Evolutionary conservation across 2,797 vertebrate species (phyloP).

Genomic region (Spheniscus humboldti): DNA sequence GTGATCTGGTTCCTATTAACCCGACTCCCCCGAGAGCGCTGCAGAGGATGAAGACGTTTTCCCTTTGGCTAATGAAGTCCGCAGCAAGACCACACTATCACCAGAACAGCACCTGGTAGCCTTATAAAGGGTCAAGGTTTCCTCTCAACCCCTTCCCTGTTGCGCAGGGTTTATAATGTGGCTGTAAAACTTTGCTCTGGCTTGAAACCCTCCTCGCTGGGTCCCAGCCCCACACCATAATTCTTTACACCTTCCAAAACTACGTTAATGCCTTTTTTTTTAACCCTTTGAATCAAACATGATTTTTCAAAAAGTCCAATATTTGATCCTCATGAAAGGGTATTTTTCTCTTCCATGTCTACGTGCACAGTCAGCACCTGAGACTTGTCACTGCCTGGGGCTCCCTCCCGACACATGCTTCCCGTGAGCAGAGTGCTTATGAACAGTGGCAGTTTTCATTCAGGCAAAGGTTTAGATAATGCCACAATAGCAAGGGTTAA

Average conservation of each 20-base stretch:
- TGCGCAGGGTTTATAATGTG: neutral
- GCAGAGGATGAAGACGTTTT: neutral
- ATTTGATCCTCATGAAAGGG: neutral
- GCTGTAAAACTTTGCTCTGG: neutral
- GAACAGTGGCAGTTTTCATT: neutral
- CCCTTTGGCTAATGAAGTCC: conserved; percentile 5
- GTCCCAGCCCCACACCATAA: neutral
- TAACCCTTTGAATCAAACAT: neutral
- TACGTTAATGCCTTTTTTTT: accelerated
- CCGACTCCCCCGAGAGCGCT: neutral
- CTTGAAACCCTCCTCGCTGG: neutral
- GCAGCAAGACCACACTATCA: neutral
- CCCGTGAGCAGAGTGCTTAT: accelerated
- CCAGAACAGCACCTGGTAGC: neutral
- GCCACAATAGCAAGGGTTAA: neutral
- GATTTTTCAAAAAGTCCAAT: neutral
- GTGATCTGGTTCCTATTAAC: conserved; percentile 31
- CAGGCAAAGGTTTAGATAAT: neutral
- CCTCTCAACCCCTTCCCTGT: neutral
- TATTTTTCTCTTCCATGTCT: accelerated
- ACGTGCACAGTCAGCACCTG: neutral
- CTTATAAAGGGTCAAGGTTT: neutral
- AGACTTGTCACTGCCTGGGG: neutral
- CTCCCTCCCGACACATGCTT: neutral
- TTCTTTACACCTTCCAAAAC: neutral